Base-by-base conservation (phyloP, 2,888 invertebrate genomes). In the Pristionchus fissidentatus region DNA sequence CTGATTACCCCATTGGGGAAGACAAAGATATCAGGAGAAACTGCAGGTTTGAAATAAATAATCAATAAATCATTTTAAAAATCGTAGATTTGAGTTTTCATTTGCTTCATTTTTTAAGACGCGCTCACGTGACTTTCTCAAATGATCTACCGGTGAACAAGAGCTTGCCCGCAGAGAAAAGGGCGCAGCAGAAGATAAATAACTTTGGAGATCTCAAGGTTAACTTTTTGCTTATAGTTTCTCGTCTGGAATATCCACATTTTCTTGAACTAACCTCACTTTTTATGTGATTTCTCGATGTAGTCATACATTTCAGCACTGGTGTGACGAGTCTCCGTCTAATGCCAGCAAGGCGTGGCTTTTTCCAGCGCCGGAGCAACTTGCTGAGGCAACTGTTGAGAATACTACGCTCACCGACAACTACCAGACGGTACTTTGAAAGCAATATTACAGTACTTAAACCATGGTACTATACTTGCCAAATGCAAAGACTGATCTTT, bases 171-270 rank as follows among this genome's bases (percentile, higher is more conserved):
- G 60, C 80, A 0, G 46, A 15, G n/a, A 29, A 81, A 22, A 26
- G 62, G 32, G 80, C 80, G 3, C 29, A 10, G 1, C 2, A 1
- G 13, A 43, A 29, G 10, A 62, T 81, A 1, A 43, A 62, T 10
- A 38, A 81, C 10, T 81, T 62, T 35, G 80, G 32, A 1, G 80
- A 81, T 13, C n/a, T 81, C 19, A 81, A 81, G 38, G 80, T 81
- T 4, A 1, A 3, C 1, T 3, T 46, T 35, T 49, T 8, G 60
- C 10, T 32, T 32, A 15, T 3, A 3, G 13, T 29, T 32, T 10
- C 32, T 60, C 3, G n/a, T 57, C 13, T 10, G 8, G 8, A 57
- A 62, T 29, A 57, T 57, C 35, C 7, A 62, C 15, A 4, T n/a
- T 55, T 19, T 29, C 62, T 35, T 32, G 10, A 62, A 62, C n/a